Evolutionary conservation across 2,888 invertebrate species (phyloP).

Genomic region (Drosophila quinaria): DNA sequence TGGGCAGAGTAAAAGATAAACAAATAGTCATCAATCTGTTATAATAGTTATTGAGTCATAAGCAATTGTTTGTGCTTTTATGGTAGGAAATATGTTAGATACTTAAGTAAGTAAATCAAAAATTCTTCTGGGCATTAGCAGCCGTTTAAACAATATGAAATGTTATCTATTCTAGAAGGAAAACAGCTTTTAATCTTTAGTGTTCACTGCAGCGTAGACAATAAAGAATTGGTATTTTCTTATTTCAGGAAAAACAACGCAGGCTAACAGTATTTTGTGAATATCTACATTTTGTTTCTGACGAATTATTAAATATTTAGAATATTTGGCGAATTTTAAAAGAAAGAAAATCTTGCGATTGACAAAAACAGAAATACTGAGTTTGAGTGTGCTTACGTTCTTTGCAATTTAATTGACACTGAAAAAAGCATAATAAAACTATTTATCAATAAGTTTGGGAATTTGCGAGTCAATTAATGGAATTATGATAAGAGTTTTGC

Average conservation of each 20-base stretch:
- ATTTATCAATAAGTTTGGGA: background rate
- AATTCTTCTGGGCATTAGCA: constrained; percentile 13
- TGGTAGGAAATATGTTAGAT: background rate
- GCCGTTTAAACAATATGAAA: constrained; percentile 19
- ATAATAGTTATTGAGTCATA: constrained; percentile 51
- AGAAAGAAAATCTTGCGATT: no score
- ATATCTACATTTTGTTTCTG: background rate
- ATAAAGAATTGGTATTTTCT: constrained; percentile 4
- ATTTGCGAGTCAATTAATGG: constrained; percentile 8
- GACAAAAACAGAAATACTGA: no score
- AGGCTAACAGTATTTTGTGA: background rate
- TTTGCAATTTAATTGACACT: no score
- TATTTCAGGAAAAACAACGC: background rate
- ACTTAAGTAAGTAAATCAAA: constrained; percentile 18
- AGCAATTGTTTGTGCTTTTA: constrained; percentile 6
- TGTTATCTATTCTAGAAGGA: constrained; percentile 5
- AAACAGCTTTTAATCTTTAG: constrained; percentile 2
- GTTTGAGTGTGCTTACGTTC: background rate
- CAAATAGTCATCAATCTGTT: constrained; percentile 53
- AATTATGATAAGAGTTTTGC: background rate
- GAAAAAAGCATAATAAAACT: background rate
- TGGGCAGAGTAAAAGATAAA: constrained; percentile 43
- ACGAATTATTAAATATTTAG: background rate
- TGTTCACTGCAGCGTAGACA: no score
- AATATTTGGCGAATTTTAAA: no score